Evolutionary conservation across 2,113 vertebrate species (phyloP), one percentile per base, ranked within the genome.

Genomic region (Halcyon malimbica): DNA sequence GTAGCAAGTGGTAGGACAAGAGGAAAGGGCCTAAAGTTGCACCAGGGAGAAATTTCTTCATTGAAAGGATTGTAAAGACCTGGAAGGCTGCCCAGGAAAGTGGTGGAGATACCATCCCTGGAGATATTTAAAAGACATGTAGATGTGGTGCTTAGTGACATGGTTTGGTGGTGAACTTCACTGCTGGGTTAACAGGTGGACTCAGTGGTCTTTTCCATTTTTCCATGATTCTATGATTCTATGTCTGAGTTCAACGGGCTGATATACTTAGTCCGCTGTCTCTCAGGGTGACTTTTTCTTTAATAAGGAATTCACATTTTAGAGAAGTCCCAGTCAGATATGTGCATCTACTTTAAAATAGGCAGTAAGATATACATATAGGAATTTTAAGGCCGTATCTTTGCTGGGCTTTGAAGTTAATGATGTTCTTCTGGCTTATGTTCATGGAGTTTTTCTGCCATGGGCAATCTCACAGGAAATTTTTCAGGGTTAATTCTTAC

Each of bases 21-120:
- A 46, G 15, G 44, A 46, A 46, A 46, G 44, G 44, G 16, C 18
- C 44, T 48, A 6, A 48, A 48, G 48, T 48, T 48, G 48, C 48
- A 11, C 48, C 19, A 48, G 48, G 48, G 80, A 25, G 51, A 46
- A 17, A 56, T 5, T 46, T 69, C 5, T 56, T 35, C 5, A 10
- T 7, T 0, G 5, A 54, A 51, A 80, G 2, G 0, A 3, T 68
- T 33, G 0, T n/a, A 11, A n/a, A 53, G 48, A 9, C 48, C 48
- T 50, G 48, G 21, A 50, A 50, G 48, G 48, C 23, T 50, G 23
- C 11, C 48, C 23, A 24, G 48, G 21, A 24, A 23, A 50, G 21
- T 50, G 48, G 11, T 50, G 48, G 48, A 50, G 23, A 24, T 13
- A 50, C 48, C 48, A 50, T 50, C 48, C 48, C 20, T 50, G 48